phyloP scores from a whole-genome alignment of 2,113 vertebrate species.

The Enhydra lutris region DNA sequence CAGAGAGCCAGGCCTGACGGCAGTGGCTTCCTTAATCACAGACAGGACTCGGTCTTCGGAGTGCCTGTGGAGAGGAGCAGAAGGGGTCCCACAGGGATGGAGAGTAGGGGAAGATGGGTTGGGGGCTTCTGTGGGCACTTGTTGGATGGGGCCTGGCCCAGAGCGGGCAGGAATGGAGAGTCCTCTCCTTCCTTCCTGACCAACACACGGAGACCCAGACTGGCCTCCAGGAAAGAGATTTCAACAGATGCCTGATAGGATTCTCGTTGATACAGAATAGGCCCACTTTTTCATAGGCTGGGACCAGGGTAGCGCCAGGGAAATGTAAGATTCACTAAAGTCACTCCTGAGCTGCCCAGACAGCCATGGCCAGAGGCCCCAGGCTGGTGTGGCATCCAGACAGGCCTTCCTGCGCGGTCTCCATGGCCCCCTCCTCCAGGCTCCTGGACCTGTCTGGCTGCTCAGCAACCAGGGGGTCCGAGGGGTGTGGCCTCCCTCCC shows the following conservation, averaged over 20 bases:
- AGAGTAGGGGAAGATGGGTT: too few relatives aligned
- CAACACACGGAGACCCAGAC: background rate
- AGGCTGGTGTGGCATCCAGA: background rate
- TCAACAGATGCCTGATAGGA: background rate
- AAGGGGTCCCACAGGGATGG: background rate
- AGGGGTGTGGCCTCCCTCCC: slow-evolving; percentile 63
- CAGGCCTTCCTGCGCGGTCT: background rate
- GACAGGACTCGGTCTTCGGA: too few relatives aligned
- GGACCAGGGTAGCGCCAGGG: background rate
- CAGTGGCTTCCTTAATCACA: rapidly evolving
- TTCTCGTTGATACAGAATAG: background rate
- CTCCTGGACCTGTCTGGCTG: slow-evolving; percentile 50
- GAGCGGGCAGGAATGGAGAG: background rate
- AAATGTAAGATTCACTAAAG: background rate
- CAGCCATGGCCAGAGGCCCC: background rate
- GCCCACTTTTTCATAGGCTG: background rate
- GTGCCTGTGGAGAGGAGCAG: background rate
- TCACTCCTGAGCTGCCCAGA: background rate
- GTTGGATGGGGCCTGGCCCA: background rate
- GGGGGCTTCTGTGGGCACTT: background rate
- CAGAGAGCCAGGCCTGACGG: background rate
- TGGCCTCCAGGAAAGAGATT: background rate
- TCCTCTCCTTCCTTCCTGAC: background rate
- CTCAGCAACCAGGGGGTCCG: slow-evolving; percentile 52
- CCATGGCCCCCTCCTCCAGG: slow-evolving; percentile 48